Conservation (phyloP, 2,797 vertebrate species). For the Lepilemur septentrionalis region DNA sequence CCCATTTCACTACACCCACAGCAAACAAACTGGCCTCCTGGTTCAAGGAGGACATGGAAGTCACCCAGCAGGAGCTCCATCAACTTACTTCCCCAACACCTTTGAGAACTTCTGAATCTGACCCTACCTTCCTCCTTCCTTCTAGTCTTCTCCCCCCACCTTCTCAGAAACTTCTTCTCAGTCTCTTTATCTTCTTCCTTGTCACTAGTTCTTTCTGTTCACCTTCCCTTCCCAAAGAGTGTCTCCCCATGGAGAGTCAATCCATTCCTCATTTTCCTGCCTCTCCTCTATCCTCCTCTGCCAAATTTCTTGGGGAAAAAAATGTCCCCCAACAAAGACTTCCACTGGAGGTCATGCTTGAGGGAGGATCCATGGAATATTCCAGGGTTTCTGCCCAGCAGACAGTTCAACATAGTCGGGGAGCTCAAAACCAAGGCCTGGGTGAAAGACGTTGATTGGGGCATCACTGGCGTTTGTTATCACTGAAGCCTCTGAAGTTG, state of each 20-base stretch:
- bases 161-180: background rate
- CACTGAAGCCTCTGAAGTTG: background rate
- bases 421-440: background rate
- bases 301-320: background rate
- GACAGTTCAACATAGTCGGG: background rate
- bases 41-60: background rate
- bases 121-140: background rate
- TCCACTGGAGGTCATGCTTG: background rate
- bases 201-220: background rate
- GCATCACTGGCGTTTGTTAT: background rate
- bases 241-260: background rate
- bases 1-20: background rate
- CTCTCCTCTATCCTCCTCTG: background rate
- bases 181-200: background rate
- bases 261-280: background rate
- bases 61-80: background rate
- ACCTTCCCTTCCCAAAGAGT: background rate
- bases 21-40: background rate
- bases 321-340: background rate
- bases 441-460: background rate
- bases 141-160: background rate
- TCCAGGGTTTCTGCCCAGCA: background rate
- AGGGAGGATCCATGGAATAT: background rate
- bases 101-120: background rate
- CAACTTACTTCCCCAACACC: background rate